Evolutionary conservation across 2,797 vertebrate species (phyloP), one percentile per base, ranked within the genome.

Genomic region (Siniperca obscura): DNA sequence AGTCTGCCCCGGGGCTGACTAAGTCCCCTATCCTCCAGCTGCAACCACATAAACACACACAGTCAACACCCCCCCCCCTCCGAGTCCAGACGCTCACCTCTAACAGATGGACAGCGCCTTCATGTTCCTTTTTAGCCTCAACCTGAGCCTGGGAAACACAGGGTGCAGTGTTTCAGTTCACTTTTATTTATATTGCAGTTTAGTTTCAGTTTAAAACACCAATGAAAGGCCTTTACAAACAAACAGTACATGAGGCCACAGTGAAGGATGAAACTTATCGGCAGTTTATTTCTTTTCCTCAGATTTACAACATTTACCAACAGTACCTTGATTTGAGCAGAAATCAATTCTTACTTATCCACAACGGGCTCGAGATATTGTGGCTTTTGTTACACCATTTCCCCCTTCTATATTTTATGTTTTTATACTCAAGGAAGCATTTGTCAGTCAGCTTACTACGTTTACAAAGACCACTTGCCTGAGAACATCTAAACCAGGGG

Each of bases 111-210:
- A 99, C 98, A 34, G 98, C 98, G 2, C 98, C 98, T 92, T 99
- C 98, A 96, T 99, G 98, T 74, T 99, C 98, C 92, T 97, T 98
- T 96, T 99, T 98, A 87, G 98, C 98, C 96, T 98, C 97, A 95
- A 99, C 98, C 96, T 99, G 98, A 98, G 98, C 98, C 98, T 99
- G 85, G 6, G 85, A 67, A 87, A 92, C 81, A 94, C 84, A 93
- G 86, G 83, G 83, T 84, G 87, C 71, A 92, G 56, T 48, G 76
- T 84, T 81, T 90, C 82, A 91, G 87, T 92, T 92, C 86, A 92
- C 74, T 84, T 74, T 82, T 6, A 82, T 78, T 80, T 78, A 80
- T 65, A 46, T 50, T 53, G 69, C 68, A 84, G 44, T 82, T 85
- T 82, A 76, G 74, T 81, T 84, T 71, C 74, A 68, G 5, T 86